Percentiles rank a stretch among this genome's conserved stretches.
Evolutionary conservation across 2,797 vertebrate genomes (phyloP).

Genomic region (Crypturellus tataupa): DNA sequence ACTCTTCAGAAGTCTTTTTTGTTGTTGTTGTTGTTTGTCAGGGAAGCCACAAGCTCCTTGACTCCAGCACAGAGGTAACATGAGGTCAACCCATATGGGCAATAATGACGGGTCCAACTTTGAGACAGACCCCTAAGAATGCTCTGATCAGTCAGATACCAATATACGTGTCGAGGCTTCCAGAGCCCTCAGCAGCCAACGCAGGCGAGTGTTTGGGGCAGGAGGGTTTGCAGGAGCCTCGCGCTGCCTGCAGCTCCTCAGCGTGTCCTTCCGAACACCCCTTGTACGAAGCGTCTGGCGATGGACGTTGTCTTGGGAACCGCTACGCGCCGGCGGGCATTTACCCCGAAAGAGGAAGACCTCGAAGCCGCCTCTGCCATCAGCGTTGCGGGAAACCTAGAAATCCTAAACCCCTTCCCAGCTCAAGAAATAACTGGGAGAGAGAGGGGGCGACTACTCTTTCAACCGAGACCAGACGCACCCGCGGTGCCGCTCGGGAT

Average conservation of each 20-base stretch:
- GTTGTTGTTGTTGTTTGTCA: background rate
- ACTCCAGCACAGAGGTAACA: background rate
- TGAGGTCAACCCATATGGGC: background rate
- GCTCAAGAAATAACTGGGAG: slow-evolving; percentile 1
- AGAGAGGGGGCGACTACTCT: background rate
- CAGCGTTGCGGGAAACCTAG: background rate
- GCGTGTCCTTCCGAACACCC: background rate
- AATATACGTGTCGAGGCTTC: background rate
- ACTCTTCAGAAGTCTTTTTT: background rate
- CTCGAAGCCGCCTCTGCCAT: background rate
- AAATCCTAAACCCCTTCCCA: background rate
- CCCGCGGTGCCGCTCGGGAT: no score
- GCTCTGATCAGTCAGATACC: background rate
- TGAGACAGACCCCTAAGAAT: background rate
- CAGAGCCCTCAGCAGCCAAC: background rate
- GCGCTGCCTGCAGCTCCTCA: background rate
- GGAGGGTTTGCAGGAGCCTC: background rate
- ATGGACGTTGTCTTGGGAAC: background rate
- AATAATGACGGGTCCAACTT: background rate
- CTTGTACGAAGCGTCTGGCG: background rate
- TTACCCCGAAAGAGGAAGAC: background rate
- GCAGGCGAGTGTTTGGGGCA: background rate
- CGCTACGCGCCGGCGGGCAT: background rate
- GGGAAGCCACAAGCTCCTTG: slow-evolving; percentile 31
- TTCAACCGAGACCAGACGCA: background rate